phyloP scores from a whole-genome alignment of 2,797 vertebrate species.

The Halcyon chelicuti region DNA sequence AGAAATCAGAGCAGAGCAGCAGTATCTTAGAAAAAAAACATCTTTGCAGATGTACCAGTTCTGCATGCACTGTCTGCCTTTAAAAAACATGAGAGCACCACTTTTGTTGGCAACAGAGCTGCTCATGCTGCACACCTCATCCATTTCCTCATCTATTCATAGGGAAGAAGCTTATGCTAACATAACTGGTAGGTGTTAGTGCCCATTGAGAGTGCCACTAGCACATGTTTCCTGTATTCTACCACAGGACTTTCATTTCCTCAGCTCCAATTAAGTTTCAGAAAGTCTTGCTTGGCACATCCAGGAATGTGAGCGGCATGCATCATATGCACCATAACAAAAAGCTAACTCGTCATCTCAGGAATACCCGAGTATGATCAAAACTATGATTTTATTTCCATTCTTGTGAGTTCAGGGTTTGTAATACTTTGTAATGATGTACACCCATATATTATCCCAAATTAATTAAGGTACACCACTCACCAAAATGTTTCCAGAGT shows the following conservation, averaged over 20 bases:
- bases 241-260: neutral
- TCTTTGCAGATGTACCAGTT: neutral
- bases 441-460: neutral
- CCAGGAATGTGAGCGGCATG: neutral
- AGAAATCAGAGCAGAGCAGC: neutral
- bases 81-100: neutral
- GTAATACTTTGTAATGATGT: neutral
- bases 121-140: neutral
- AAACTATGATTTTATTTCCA: neutral
- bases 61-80: neutral
- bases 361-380: neutral
- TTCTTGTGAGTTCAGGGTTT: neutral
- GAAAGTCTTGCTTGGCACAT: neutral
- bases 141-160: neutral
- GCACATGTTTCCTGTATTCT: neutral
- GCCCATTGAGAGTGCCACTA: fast-evolving
- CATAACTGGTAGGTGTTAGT: neutral
- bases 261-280: neutral
- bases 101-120: neutral
- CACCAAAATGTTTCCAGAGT: neutral
- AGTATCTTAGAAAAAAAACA: neutral
- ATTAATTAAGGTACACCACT: neutral
- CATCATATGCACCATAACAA: neutral
- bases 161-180: neutral
- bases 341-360: neutral